Evolutionary conservation across 2,113 vertebrate species (phyloP), one percentile per base, ranked within the genome.

Genomic region (Oenanthe melanoleuca): DNA sequence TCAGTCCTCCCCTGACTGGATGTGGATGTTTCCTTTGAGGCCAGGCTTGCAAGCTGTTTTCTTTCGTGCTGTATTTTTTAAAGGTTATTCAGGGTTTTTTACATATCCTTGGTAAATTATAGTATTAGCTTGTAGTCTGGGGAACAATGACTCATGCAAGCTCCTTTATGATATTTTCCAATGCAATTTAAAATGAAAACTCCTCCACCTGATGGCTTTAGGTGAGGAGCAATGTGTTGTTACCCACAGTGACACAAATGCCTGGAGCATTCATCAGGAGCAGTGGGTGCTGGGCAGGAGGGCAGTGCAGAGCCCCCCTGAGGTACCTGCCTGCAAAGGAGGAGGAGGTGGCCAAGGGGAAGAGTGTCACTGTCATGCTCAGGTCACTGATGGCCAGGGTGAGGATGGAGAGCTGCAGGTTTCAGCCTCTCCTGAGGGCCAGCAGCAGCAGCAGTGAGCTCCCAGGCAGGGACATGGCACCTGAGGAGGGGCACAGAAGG

Each of bases 371-470:
- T 37, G 34, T 37, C 34, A 8, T 37, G 34, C 34, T 37, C 34
- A 37, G 34, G 34, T 37, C 34, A 37, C 34, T 37, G 34, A 37
- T 37, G 34, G 34, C 34, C 34, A 37, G 34, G 34, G 34, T 37
- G 34, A 37, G 34, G 34, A 37, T 37, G 34, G 34, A 37, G 34
- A 37, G 34, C 98, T 0, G 98, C 98, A 14, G 98, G 98, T 91
- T 99, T 99, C 93, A 99, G 95, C 81, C 34, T 37, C 34, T 37
- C 34, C 34, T 37, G 34, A 37, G 98, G 55, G 98, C 98, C 92
- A 99, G 97, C n/a, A 98, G 97, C 81, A 99, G 96, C 71, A 99
- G 97, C 93, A 98, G 97, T 0, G 98, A 97, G 73, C 98, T 99
- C 28, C 98, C 98, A 74, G 97, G 80, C 84, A 99, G 44, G 14